Evolutionary conservation across 2,888 invertebrate genomes (phyloP).

Genomic region (Corbicula japonica): DNA sequence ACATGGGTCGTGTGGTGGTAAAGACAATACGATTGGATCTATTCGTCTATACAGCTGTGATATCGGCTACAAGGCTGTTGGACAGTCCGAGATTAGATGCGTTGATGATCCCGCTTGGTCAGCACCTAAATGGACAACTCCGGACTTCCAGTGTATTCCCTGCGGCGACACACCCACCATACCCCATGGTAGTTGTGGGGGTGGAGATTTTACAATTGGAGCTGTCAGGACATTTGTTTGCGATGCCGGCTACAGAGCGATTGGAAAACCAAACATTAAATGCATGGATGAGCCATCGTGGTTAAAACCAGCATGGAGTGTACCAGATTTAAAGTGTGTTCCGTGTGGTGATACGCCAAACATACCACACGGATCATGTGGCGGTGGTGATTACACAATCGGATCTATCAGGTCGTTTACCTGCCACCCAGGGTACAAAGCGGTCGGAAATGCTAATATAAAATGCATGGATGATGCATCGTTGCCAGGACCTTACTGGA

Average conservation of each 20-base stretch:
- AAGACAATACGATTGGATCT: slow-evolving; percentile 40
- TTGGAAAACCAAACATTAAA: slow-evolving; percentile 37
- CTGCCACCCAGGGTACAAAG: slow-evolving; percentile 25
- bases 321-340: slow-evolving; percentile 22
- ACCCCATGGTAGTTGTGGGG: slow-evolving; percentile 32
- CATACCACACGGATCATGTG: slow-evolving; percentile 22
- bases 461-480: slow-evolving; percentile 2
- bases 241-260: slow-evolving; percentile 36
- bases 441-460: slow-evolving; percentile 2
- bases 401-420: slow-evolving; percentile 22
- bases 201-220: slow-evolving; percentile 28
- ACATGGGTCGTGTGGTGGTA: slow-evolving; percentile 39
- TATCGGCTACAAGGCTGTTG: slow-evolving; percentile 42
- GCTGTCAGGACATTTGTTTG: slow-evolving; percentile 26
- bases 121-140: slow-evolving; percentile 18
- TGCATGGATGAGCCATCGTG: slow-evolving; percentile 36
- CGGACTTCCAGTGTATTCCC: slow-evolving; percentile 43
- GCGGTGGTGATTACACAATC: slow-evolving; percentile 31
- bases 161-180: slow-evolving; percentile 38
- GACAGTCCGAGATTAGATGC: slow-evolving; percentile 44
- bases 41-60: slow-evolving; percentile 31
- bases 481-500: slow-evolving; percentile 27
- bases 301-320: slow-evolving; percentile 17
- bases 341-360: slow-evolving; percentile 36
- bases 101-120: slow-evolving; percentile 21